Conservation (phyloP, 1,140 invertebrate genomes). For the Babylonia areolata region DNA sequence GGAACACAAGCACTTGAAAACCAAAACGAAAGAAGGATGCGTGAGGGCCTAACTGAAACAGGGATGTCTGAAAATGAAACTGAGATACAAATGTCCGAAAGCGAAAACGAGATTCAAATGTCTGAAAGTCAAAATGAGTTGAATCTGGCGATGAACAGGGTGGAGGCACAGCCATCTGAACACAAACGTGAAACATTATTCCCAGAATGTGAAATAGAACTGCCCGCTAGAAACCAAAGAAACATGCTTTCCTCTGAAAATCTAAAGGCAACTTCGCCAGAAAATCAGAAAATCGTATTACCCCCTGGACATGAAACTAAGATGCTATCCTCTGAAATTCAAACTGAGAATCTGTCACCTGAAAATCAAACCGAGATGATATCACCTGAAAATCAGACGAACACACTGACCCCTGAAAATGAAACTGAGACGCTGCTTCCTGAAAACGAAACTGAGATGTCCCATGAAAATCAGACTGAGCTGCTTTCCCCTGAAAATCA, state of each 20-base stretch:
- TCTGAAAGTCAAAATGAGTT: background rate
- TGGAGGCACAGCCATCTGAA: background rate
- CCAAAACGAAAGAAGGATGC: background rate
- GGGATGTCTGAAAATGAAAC: background rate
- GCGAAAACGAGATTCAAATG: background rate
- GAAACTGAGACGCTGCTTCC: background rate
- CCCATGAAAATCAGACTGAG: background rate
- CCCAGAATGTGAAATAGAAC: background rate
- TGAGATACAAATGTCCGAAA: background rate
- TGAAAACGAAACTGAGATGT: background rate
- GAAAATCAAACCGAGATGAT: background rate
- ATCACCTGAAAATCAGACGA: background rate
- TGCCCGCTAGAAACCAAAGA: too few species aligned
- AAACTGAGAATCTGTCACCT: background rate
- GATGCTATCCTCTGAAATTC: background rate
- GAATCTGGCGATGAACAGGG: too few species aligned
- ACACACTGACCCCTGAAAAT: background rate
- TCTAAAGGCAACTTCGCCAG: too few species aligned
- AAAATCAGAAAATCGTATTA: too few species aligned
- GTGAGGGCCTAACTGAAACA: background rate
- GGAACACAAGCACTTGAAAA: background rate
- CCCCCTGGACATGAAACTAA: too few species aligned
- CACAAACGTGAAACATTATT: background rate
- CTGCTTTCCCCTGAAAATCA: background rate
- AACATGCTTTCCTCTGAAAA: too few species aligned